Evolutionary conservation across 1,140 invertebrate species (phyloP).

Genomic region (Theocolax elegans): DNA sequence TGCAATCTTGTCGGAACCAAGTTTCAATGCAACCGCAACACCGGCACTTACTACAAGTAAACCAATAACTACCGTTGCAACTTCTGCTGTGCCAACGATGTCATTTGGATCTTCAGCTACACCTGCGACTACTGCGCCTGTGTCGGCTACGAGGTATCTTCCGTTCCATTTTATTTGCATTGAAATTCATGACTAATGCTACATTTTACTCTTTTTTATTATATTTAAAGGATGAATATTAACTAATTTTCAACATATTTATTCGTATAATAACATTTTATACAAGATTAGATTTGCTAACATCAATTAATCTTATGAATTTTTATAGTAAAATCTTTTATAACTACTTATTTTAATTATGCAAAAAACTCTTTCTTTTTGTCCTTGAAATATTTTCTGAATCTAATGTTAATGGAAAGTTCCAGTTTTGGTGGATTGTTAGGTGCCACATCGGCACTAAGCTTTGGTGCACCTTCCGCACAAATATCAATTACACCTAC

Average conservation of each 20-base stretch:
- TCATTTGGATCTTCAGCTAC: not conserved
- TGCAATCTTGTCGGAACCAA: not conserved
- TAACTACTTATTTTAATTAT: no score
- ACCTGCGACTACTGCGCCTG: not conserved
- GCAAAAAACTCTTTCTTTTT: no score
- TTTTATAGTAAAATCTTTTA: no score
- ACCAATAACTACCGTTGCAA: not conserved
- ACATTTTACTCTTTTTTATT: no score
- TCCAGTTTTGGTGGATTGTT: conserved; percentile 28
- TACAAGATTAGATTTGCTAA: no score
- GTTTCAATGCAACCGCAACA: not conserved
- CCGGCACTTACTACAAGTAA: not conserved
- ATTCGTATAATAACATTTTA: no score
- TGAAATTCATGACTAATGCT: no score
- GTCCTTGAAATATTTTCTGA: not conserved
- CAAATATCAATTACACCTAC: conserved; percentile 39
- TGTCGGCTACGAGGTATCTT: not conserved
- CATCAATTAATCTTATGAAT: no score
- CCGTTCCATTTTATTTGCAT: no score
- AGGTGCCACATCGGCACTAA: conserved; percentile 36
- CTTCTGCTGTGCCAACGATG: not conserved
- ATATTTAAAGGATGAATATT: no score
- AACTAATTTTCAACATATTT: no score
- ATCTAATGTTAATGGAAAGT: not conserved
- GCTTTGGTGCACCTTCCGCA: conserved; percentile 38